These are phyloP conservation scores for Lutjanus argentimaculatus DNA, from an alignment of 2,797 vertebrate species.

Conservation along the genomic window DNA sequence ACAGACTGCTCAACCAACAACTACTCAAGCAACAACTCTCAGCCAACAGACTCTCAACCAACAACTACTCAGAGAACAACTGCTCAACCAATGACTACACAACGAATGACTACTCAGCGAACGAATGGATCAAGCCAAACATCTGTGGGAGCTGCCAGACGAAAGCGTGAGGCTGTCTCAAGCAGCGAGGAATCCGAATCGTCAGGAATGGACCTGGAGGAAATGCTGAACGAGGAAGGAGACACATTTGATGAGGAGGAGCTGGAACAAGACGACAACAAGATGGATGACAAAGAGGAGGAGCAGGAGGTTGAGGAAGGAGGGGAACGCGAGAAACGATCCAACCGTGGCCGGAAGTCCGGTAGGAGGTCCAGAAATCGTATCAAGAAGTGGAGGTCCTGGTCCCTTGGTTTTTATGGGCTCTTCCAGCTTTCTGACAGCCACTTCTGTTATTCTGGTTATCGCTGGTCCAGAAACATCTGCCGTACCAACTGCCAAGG, in stretches of 20 bases:
- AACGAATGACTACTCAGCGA: too few species aligned
- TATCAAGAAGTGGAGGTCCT: rapidly evolving
- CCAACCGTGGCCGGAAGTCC: rapidly evolving
- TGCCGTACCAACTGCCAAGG: constrained; percentile 17
- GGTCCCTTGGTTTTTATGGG: constrained; percentile 20
- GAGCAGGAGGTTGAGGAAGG: neutral
- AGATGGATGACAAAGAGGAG: rapidly evolving
- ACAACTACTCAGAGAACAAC: neutral
- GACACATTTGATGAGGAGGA: neutral
- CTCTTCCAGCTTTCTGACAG: constrained; percentile 59
- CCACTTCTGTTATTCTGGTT: constrained; percentile 31
- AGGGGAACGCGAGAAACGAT: neutral
- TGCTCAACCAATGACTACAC: rapidly evolving
- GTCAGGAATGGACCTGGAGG: rapidly evolving
- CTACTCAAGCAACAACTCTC: rapidly evolving
- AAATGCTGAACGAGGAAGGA: neutral
- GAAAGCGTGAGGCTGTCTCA: rapidly evolving
- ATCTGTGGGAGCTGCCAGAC: neutral
- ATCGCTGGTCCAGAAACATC: constrained; percentile 6
- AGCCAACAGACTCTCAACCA: too few species aligned
- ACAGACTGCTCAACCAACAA: rapidly evolving
- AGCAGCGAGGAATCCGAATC: rapidly evolving
- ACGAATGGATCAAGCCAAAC: too few species aligned
- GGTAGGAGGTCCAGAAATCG: neutral
- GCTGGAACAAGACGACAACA: neutral